These are phyloP conservation scores for Boulengeromyrus knoepffleri DNA, from an alignment of 2,113 vertebrate species.

Conservation along the genomic window DNA sequence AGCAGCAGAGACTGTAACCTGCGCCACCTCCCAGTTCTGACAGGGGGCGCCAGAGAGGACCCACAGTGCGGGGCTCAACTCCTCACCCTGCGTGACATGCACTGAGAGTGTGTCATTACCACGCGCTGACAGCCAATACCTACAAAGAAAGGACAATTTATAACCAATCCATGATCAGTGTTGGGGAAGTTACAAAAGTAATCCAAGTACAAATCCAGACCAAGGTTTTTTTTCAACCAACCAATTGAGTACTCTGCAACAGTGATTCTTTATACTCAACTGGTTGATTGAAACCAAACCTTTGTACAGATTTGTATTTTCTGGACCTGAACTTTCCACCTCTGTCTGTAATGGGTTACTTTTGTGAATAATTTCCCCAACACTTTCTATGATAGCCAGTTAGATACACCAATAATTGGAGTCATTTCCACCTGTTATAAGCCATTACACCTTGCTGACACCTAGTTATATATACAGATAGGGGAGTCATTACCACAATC, in stretches of 20 bases:
- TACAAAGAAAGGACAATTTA: slow-evolving; percentile 18
- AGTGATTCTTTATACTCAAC: no score
- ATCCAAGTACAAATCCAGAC: no score
- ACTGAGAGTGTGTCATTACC: slow-evolving; percentile 37
- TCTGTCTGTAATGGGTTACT: no score
- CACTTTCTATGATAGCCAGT: neutral
- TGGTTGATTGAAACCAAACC: no score
- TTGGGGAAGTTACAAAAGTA: no score
- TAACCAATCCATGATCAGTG: neutral
- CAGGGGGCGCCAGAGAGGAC: slow-evolving; percentile 38
- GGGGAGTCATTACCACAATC: neutral
- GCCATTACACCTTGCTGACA: neutral
- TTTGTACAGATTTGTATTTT: no score
- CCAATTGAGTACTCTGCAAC: no score
- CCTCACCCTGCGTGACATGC: slow-evolving; percentile 37
- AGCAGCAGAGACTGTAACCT: slow-evolving; percentile 56
- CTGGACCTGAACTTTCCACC: no score
- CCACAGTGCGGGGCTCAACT: slow-evolving; percentile 42
- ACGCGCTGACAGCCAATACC: slow-evolving; percentile 53
- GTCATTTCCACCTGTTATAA: neutral
- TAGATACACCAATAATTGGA: neutral
- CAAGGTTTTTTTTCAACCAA: no score
- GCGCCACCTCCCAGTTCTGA: slow-evolving; percentile 54
- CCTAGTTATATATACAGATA: slow-evolving; percentile 17
- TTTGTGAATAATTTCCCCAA: no score